Evolutionary conservation across 2,888 invertebrate species (phyloP).

Genomic region (Boloria euphrosyne): DNA sequence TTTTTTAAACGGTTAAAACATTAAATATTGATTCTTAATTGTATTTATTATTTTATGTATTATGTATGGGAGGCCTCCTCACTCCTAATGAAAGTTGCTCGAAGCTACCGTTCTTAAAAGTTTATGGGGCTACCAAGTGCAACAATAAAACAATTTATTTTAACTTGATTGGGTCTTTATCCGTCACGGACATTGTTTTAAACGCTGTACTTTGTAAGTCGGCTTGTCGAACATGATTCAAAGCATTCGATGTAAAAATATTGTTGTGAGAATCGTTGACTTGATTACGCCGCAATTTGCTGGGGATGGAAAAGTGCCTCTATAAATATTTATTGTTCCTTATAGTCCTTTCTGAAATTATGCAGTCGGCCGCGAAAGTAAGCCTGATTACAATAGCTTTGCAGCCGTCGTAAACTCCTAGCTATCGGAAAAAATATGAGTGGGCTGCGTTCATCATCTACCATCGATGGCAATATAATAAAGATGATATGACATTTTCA

Average conservation of each 20-base stretch:
- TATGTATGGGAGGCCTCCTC: conserved; percentile 33
- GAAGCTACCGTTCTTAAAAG: conserved; percentile 46
- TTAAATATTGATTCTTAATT: conserved; percentile 36
- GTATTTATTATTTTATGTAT: conserved; percentile 40
- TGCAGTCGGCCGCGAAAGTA: conserved; percentile 59
- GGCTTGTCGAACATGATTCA: conserved; percentile 46
- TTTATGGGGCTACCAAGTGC: conserved; percentile 60
- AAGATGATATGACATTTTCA: conserved; percentile 26
- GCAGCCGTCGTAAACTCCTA: conserved; percentile 37
- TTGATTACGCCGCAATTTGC: conserved; percentile 76
- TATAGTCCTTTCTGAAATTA: conserved; percentile 57
- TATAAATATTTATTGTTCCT: conserved; percentile 77
- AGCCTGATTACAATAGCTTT: conserved; percentile 56
- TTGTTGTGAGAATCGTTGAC: conserved; percentile 69
- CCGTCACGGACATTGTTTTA: conserved; percentile 60
- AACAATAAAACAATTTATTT: conserved; percentile 71
- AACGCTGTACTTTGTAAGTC: conserved; percentile 59
- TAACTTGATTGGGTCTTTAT: conserved; percentile 69
- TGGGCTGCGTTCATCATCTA: conserved; percentile 8
- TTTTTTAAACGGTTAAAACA: conserved; percentile 25
- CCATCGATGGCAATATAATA: conserved; percentile 4
- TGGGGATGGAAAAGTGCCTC: conserved; percentile 66
- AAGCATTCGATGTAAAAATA: conserved; percentile 59
- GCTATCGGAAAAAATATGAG: conserved; percentile 37
- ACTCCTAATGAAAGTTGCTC: conserved; percentile 31